Evolutionary conservation across 2,888 invertebrate genomes (phyloP), one percentile per base, ranked within the genome.

Genomic region (Limnephilus auricula): DNA sequence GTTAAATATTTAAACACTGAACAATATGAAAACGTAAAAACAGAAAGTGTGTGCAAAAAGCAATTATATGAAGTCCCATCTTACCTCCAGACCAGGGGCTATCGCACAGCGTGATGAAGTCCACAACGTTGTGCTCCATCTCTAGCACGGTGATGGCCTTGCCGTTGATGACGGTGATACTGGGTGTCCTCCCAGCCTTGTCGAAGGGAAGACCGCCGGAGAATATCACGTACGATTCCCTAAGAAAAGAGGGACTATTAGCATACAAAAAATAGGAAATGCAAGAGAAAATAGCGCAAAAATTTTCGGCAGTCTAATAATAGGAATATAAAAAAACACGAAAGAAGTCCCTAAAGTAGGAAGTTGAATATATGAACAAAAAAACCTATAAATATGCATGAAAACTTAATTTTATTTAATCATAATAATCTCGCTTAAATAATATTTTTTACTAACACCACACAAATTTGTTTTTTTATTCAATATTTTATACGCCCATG

Each of bases 111-210:
- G 99, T 98, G 94, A 99, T 97, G 96, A 99, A 99, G 97, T 99
- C 99, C 93, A 99, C 97, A 93, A 99, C 99, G 94, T 98, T 98
- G 96, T 99, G 99, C 95, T 99, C 99, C 99, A 99, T 99, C 97
- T 99, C 99, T 94, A 99, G 96, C 93, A 99, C 99, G 50, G 99
- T 99, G 93, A 99, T 99, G 94, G 98, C 98, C 96, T 99, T 99
- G 93, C 99, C 99, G 96, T 98, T 98, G 95, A 99, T 98, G 94
- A 99, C 99, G 50, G 99, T 99, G 95, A 99, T 98, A 95, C 99
- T 98, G 94, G 99, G 99, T 94, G 98, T 97, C 95, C 98, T 96
- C 94, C 98, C 97, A 94, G 98, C 97, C 95, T 98, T 98, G 95
- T 99, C 99, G 94, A 98, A 97, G 91, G 99, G 98, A 96, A 99